Evolutionary conservation across 2,797 vertebrate genomes (phyloP).

Genomic region (Rhinophrynus dorsalis): DNA sequence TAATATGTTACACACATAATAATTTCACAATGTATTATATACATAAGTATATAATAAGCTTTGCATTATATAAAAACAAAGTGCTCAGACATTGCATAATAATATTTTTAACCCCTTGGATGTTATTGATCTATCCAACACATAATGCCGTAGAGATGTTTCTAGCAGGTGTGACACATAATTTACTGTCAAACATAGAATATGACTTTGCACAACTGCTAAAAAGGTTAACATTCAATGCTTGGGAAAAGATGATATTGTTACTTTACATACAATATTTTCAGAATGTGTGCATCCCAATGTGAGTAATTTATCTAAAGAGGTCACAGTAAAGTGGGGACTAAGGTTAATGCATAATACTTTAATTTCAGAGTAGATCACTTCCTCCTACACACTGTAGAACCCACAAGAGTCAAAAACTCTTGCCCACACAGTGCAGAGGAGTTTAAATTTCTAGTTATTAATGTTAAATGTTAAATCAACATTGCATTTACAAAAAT

Average conservation of each 20-base stretch:
- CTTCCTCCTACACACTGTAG: background rate
- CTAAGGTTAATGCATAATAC: background rate
- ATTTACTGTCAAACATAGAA: too few species aligned
- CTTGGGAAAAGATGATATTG: background rate
- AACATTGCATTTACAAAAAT: background rate
- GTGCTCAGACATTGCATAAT: too few species aligned
- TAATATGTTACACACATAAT: too few species aligned
- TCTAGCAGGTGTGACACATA: too few species aligned
- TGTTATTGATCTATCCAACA: too few species aligned
- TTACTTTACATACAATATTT: background rate
- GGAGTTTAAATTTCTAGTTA: slow-evolving; percentile 8
- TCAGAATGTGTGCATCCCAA: background rate
- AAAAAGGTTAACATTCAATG: too few species aligned
- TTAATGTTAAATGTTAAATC: background rate
- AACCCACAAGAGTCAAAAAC: background rate
- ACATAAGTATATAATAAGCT: too few species aligned
- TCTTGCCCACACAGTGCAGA: background rate
- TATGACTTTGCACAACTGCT: too few species aligned
- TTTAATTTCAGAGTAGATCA: background rate
- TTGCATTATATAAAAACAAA: too few species aligned
- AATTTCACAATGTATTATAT: too few species aligned
- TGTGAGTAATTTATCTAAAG: background rate
- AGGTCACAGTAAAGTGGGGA: background rate
- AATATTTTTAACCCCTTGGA: too few species aligned
- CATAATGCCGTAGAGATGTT: too few species aligned